phyloP scores from a whole-genome alignment of 1,140 invertebrate species.

The Calycopis cecrops region DNA sequence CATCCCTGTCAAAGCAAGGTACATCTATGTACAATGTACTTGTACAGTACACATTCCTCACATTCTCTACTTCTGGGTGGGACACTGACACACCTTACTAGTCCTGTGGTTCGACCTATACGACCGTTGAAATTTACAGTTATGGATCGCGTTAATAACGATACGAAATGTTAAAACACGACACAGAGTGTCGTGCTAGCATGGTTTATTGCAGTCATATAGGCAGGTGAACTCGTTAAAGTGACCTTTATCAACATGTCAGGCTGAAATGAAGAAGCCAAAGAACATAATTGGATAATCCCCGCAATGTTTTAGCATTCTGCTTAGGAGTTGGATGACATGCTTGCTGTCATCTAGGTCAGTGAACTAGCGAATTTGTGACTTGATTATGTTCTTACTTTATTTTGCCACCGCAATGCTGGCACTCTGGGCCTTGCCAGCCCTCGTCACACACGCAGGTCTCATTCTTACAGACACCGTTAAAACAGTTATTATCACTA shows the following conservation, averaged over 20 bases:
- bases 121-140: too few species aligned
- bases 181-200: too few species aligned
- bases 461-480: conserved; percentile 83
- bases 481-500: conserved; percentile 69
- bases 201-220: too few species aligned
- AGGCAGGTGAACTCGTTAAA: conserved; percentile 13
- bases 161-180: too few species aligned
- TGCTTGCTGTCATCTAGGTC: conserved; percentile 62
- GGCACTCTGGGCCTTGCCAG: conserved; percentile 91
- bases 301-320: conserved; percentile 53
- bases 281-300: conserved; percentile 70
- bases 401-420: conserved; percentile 93
- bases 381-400: conserved; percentile 79
- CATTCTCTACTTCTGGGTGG: too few species aligned
- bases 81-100: too few species aligned
- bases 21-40: too few species aligned
- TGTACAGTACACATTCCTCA: too few species aligned
- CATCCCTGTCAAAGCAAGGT: too few species aligned
- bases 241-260: conserved; percentile 41
- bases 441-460: conserved; percentile 92
- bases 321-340: conserved; percentile 31
- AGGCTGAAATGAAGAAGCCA: conserved; percentile 59
- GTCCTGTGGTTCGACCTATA: too few species aligned
- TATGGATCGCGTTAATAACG: too few species aligned
- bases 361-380: conserved; percentile 41